These are phyloP conservation scores for Boulengerochromis microlepis DNA, from an alignment of 2,113 vertebrate species.

Conservation along the genomic window DNA sequence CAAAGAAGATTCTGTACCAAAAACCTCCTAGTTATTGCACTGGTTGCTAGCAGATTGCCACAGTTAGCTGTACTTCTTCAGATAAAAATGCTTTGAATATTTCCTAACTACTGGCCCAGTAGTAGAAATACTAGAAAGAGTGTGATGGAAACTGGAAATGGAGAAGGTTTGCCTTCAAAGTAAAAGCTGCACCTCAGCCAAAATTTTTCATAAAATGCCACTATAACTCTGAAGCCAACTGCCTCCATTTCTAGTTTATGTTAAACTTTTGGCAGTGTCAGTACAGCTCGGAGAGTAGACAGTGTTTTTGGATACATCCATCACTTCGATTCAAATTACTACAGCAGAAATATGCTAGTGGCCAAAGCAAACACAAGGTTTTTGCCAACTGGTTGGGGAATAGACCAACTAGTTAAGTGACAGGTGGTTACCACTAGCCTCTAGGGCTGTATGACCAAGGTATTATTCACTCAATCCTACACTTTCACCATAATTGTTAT, in stretches of 20 bases:
- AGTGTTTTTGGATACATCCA: not conserved
- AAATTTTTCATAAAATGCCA: not conserved
- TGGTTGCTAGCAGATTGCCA: not conserved
- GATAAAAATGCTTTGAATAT: not conserved
- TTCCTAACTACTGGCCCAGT: not conserved
- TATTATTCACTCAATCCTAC: not conserved
- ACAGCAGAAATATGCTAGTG: not conserved
- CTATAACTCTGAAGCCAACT: not conserved
- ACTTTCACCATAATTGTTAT: not conserved
- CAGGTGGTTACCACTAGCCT: not conserved
- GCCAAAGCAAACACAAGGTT: not conserved
- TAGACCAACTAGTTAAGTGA: not conserved
- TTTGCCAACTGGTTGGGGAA: not conserved
- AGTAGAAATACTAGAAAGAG: not conserved
- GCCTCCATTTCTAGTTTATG: not conserved
- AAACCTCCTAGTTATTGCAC: not conserved
- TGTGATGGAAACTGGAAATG: not conserved
- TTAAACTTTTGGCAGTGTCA: not conserved
- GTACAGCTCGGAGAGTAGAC: not conserved
- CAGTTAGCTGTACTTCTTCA: not conserved
- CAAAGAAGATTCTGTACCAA: not conserved
- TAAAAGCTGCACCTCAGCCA: not conserved
- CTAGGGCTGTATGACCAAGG: not conserved
- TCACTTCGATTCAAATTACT: not conserved
- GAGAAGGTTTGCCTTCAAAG: not conserved